phyloP scores from a whole-genome alignment of 1,140 invertebrate genomes.

The Ctenoplectra terminalis region DNA sequence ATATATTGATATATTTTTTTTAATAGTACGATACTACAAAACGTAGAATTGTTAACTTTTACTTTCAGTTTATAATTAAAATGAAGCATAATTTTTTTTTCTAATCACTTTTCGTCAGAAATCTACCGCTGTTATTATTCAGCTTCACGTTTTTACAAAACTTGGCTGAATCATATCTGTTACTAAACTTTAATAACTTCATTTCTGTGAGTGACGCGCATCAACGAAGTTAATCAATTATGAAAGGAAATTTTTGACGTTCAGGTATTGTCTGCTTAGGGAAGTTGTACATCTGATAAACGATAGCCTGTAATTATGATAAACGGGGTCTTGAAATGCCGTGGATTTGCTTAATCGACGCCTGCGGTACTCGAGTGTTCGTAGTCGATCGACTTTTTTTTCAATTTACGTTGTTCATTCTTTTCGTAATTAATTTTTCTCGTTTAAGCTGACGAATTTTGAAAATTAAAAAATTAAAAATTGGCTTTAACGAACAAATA shows the following conservation, averaged over 20 bases:
- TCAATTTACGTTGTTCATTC: too few relatives aligned
- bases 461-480: neutral
- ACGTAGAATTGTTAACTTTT: too few relatives aligned
- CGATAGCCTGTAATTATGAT: conserved; percentile 15
- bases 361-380: neutral
- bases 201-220: neutral
- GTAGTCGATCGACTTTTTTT: too few relatives aligned
- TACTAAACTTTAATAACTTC: conserved; percentile 1
- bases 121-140: neutral
- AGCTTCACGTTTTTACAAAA: neutral
- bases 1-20: too few relatives aligned
- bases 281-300: neutral
- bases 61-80: too few relatives aligned
- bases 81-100: too few relatives aligned
- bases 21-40: too few relatives aligned
- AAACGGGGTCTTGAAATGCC: neutral
- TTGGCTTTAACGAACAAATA: neutral
- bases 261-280: neutral
- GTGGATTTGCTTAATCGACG: neutral
- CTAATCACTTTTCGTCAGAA: too few relatives aligned
- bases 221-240: conserved; percentile 28
- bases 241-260: conserved; percentile 9
- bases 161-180: neutral
- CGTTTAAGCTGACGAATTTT: too few relatives aligned
- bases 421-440: too few relatives aligned